Base-by-base conservation (phyloP, 35 echinoderm and acorn worm species). In the Ophiothrix spiculata region DNA sequence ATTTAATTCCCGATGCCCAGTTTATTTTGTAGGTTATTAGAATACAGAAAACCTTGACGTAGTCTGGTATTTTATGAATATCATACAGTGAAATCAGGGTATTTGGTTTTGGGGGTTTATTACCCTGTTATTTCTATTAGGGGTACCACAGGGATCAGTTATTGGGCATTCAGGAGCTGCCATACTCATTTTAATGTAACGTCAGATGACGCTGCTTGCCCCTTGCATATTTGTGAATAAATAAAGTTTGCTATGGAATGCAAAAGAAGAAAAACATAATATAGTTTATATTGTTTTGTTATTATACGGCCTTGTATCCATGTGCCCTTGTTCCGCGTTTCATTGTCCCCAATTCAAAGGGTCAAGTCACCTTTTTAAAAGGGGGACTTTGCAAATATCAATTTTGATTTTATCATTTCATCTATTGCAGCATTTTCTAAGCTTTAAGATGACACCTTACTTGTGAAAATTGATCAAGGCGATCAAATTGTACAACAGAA, bases 201-300 rank as follows among this genome's bases (percentile, higher is more conserved):
- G 60, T 69, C 60, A 69, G 60, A 69, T 69, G 60, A 69, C 23
- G 60, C 60, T 12, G 60, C 60, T 69, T 69, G 60, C 60, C 60
- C 60, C 60, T 69, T 69, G 60, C 60, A 69, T 69, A 69, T 69
- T 69, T 69, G 60, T 69, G 60, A 69, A 69, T 69, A 69, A n/a
- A 69, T 69, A 69, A 69, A 69, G 60, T 69, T 69, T 69, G 60
- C 60, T 69, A 69, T 69, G 60, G 60, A 69, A 69, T 69, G 60
- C 60, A 69, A 69, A 69, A 69, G 29, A 69, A 28, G 17, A 69
- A 69, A 69, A n/a, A n/a, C n/a, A n/a, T n/a, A n/a, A n/a, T n/a
- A n/a, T n/a, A n/a, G n/a, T n/a, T n/a, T n/a, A n/a, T n/a, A n/a
- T n/a, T n/a, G n/a, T n/a, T n/a, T n/a, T n/a, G n/a, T n/a, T n/a